Evolutionary conservation across 2,888 invertebrate genomes (phyloP).

Genomic region (Cylloceria caligata): DNA sequence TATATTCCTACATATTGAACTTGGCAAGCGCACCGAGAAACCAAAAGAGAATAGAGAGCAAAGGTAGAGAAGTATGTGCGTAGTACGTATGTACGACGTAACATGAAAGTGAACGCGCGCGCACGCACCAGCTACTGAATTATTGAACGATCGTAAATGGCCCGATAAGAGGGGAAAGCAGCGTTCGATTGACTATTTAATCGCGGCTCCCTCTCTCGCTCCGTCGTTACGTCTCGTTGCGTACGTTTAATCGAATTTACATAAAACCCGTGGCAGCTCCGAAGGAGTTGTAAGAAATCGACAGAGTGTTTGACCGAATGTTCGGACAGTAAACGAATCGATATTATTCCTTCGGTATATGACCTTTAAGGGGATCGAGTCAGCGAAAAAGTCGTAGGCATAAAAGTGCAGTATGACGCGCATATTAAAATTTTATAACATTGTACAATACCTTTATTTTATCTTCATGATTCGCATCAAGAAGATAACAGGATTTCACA

Average conservation of each 20-base stretch:
- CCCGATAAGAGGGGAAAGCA: conserved; percentile 62
- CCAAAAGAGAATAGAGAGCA: neutral
- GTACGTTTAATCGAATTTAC: conserved; percentile 66
- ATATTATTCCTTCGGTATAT: conserved; percentile 19
- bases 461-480: too few species aligned
- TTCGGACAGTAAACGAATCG: conserved; percentile 2
- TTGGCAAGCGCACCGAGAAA: conserved; percentile 26
- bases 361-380: neutral
- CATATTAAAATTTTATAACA: neutral
- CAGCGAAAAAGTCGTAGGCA: neutral
- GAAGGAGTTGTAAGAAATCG: neutral
- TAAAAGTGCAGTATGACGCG: neutral
- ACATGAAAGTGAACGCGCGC: neutral
- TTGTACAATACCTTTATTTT: neutral
- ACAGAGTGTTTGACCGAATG: neutral
- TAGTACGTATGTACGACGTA: conserved; percentile 12
- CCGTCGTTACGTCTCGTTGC: conserved; percentile 28
- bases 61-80: conserved; percentile 18
- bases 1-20: conserved; percentile 37
- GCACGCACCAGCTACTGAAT: conserved; percentile 58
- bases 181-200: conserved; percentile 71
- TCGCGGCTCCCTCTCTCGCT: conserved; percentile 48
- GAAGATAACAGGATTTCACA: too few species aligned
- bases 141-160: conserved; percentile 72
- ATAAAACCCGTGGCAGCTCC: conserved; percentile 46